Evolutionary conservation across 2,113 vertebrate species (phyloP).

Genomic region (Siniperca chuatsi): DNA sequence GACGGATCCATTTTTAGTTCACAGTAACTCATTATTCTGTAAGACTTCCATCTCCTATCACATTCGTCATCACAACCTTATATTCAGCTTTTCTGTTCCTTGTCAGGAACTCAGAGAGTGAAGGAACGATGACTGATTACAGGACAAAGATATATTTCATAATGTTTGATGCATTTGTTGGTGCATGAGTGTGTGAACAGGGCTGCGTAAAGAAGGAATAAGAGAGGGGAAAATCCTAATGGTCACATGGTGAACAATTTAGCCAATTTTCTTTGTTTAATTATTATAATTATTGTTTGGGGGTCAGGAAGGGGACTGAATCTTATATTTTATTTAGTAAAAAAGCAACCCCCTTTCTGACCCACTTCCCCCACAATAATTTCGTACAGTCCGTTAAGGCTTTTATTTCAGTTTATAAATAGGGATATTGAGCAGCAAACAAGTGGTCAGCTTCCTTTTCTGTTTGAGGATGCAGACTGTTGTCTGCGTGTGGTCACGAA

Average conservation of each 20-base stretch:
- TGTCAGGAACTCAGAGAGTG: not conserved
- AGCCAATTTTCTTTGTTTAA: not conserved
- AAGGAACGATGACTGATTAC: not conserved
- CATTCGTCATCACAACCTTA: constrained; percentile 21
- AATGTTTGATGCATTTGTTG: not conserved
- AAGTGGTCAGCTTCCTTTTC: not conserved
- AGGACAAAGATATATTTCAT: constrained; percentile 16
- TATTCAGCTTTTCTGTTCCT: constrained; percentile 8
- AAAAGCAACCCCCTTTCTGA: too few species aligned
- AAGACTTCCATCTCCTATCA: not conserved
- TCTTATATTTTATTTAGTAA: too few species aligned
- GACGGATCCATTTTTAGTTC: not conserved
- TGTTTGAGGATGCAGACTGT: not conserved
- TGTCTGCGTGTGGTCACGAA: not conserved
- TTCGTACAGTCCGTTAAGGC: too few species aligned
- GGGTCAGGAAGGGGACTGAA: too few species aligned
- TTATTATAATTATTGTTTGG: not conserved
- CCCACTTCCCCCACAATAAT: too few species aligned
- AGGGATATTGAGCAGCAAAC: not conserved
- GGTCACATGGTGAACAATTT: too few species aligned
- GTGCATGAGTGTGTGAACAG: not conserved
- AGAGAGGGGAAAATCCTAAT: not conserved
- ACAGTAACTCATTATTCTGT: not conserved
- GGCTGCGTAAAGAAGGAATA: not conserved
- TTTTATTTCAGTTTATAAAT: not conserved